Percentiles rank a stretch among this genome's conserved stretches.
Evolutionary conservation across 2,113 vertebrate genomes (phyloP).

Genomic region (Channa maculata): DNA sequence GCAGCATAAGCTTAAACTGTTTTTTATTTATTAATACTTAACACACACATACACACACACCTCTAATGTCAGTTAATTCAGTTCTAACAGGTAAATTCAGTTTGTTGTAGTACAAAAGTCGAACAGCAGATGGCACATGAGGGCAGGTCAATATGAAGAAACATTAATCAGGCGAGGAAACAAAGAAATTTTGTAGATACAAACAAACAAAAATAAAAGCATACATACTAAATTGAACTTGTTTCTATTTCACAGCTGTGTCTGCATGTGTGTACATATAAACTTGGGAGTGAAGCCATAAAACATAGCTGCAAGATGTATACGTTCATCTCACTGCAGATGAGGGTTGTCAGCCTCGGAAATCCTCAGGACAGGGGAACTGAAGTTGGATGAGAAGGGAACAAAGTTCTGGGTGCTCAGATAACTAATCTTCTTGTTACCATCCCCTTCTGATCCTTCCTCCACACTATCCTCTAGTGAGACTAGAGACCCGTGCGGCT

Average conservation of each 20-base stretch:
- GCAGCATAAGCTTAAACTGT: too few relatives aligned
- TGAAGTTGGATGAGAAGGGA: slow-evolving; percentile 85
- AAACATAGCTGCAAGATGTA: background rate
- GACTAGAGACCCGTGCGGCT: slow-evolving; percentile 53
- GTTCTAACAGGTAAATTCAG: background rate
- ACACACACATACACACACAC: background rate
- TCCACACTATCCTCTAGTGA: slow-evolving; percentile 81
- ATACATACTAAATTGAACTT: background rate
- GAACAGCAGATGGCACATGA: slow-evolving; percentile 71
- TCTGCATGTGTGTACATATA: background rate
- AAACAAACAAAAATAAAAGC: slow-evolving; percentile 22
- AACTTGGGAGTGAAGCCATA: background rate
- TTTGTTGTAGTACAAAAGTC: slow-evolving; percentile 38
- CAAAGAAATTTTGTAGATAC: slow-evolving; percentile 24
- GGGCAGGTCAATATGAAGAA: slow-evolving; percentile 9
- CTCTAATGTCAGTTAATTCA: background rate
- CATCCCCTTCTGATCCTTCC: slow-evolving; percentile 33
- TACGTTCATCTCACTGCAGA: slow-evolving; percentile 10
- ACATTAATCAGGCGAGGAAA: slow-evolving; percentile 31
- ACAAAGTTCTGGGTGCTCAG: slow-evolving; percentile 57
- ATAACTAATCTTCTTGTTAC: slow-evolving; percentile 72
- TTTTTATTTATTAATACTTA: background rate
- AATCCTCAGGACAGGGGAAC: slow-evolving; percentile 88
- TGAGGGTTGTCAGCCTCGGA: slow-evolving; percentile 73
- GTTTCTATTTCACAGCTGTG: background rate